Base-by-base conservation (phyloP, 2,888 invertebrate genomes). In the Cheilosia vulpina region DNA sequence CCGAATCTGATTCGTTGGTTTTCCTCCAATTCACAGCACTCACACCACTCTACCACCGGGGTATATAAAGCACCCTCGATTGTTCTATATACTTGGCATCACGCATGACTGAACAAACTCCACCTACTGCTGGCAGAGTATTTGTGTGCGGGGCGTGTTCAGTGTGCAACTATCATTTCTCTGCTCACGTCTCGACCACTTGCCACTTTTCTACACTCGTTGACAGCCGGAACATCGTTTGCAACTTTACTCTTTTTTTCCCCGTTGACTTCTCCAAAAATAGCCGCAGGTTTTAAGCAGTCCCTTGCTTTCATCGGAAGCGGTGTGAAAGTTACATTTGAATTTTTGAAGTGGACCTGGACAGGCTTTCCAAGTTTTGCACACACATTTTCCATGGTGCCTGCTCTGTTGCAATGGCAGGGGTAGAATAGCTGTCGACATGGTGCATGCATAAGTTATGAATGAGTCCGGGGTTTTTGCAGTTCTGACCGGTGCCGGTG, bases 81-180 rank as follows among this genome's bases (percentile, higher is more conserved):
- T 57, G 34, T 1, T 4, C 17, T 85, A 85, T 85, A 72, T 85
- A 85, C 77, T 45, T 15, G 5, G 7, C 21, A 82, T n/a, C 27
- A 78, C 87, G 87, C 87, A 87, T 87, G 87, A 75, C 82, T 55
- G 55, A 69, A 60, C 19, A 43, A 57, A 68, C 73, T 78, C 87
- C 82, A 65, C 87, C 87, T 73, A 53, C 47, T 45, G 41, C 1
- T n/a, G 4, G 13, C 19, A 38, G n/a, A 50, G 80, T 71, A 24
- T 69, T 41, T 76, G 75, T 62, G 15, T 53, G 31, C 5, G 52
- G 63, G 79, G 83, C 83, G 79, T 72, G 72, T 83, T 83, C 57
- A 45, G 15, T 11, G 21, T 52, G 19, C 19, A 45, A 13, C 38
- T 38, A 38, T 38, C 38, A 38, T 38, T 38, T 13, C 38, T 13